phyloP scores from a whole-genome alignment of 1,140 invertebrate genomes.

The Macrobrachium nipponense region DNA sequence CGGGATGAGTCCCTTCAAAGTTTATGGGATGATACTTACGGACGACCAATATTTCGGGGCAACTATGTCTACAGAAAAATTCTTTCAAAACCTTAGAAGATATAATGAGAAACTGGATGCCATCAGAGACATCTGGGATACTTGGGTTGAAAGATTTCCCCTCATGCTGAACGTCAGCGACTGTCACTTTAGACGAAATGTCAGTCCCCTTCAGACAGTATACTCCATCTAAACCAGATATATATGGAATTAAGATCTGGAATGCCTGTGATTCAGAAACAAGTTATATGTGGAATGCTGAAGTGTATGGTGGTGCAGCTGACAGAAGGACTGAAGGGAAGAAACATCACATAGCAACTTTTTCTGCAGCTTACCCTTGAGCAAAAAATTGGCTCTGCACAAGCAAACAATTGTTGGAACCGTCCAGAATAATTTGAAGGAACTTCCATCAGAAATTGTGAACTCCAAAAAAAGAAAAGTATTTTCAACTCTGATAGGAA shows the following conservation, averaged over 20 bases:
- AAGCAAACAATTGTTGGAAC: no score
- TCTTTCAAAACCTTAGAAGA: neutral
- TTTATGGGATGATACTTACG: no score
- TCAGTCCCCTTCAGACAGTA: neutral
- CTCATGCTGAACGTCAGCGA: neutral
- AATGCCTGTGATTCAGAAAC: no score
- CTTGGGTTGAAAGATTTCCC: neutral
- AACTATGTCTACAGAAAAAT: neutral
- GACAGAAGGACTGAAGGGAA: neutral
- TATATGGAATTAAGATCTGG: no score
- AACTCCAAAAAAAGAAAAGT: neutral
- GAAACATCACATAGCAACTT: neutral
- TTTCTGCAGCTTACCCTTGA: neutral
- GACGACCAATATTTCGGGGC: neutral
- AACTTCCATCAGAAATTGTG: neutral
- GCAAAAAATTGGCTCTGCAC: neutral
- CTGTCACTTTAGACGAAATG: neutral
- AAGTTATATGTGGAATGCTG: no score
- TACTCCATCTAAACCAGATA: neutral
- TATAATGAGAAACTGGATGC: neutral
- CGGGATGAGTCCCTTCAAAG: neutral
- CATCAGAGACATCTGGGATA: constrained; percentile 5
- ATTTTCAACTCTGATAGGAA: no score
- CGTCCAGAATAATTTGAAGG: neutral
- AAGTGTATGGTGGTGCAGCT: no score